Conservation (phyloP, 2,113 vertebrate genomes). For the Spilogale gracilis region DNA sequence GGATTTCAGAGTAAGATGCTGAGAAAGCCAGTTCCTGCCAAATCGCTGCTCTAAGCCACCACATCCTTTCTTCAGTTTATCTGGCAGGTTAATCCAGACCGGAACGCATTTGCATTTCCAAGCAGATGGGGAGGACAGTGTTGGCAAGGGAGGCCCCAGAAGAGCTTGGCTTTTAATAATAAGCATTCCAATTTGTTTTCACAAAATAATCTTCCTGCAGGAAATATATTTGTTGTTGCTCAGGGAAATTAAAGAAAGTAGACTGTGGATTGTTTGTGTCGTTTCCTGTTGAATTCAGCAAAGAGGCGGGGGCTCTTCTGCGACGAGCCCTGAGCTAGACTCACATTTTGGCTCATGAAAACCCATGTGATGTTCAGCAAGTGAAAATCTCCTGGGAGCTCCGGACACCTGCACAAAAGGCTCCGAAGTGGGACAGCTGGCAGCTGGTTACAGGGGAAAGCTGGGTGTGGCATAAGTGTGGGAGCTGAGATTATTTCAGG, state of each 20-base stretch:
- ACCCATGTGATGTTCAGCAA: not conserved
- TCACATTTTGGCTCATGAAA: slow-evolving; percentile 36
- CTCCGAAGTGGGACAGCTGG: not conserved
- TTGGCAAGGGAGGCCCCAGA: slow-evolving; percentile 47
- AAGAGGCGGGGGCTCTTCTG: not conserved
- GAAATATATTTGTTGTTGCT: slow-evolving; percentile 38
- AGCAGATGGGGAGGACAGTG: slow-evolving; percentile 64
- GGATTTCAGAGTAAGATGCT: slow-evolving; percentile 68
- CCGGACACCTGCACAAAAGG: not conserved
- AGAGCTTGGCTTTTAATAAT: slow-evolving; percentile 46
- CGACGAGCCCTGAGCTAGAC: not conserved
- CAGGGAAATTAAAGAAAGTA: slow-evolving; percentile 40
- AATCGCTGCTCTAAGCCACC: slow-evolving; percentile 59
- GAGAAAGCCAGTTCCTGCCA: slow-evolving; percentile 63
- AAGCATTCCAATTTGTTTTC: slow-evolving; percentile 69
- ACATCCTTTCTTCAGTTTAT: slow-evolving; percentile 63
- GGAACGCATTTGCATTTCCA: slow-evolving; percentile 49
- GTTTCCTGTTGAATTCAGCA: not conserved
- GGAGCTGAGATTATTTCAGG: not conserved
- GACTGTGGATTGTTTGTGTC: not conserved
- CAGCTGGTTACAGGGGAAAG: not conserved
- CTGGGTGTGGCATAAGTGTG: not conserved
- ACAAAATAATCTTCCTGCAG: slow-evolving; percentile 59
- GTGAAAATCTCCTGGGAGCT: not conserved
- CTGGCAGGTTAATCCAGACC: slow-evolving; percentile 48